phyloP scores from a whole-genome alignment of 2,888 invertebrate genomes.

The Hypsopygia costalis region DNA sequence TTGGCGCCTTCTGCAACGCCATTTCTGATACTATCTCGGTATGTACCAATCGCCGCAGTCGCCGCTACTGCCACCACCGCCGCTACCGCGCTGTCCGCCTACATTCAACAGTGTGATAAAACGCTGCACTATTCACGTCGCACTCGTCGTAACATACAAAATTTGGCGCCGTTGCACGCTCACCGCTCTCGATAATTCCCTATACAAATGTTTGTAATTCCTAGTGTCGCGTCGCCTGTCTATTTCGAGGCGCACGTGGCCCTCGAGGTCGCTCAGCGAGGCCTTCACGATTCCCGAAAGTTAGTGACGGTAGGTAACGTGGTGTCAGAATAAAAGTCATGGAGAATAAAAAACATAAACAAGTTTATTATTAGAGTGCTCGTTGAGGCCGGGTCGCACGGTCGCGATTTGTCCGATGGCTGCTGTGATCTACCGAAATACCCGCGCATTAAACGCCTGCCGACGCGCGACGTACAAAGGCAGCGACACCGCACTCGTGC shows the following conservation, averaged over 20 bases:
- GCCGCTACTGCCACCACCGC: slow-evolving; percentile 21
- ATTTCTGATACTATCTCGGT: slow-evolving; percentile 75
- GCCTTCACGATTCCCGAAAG: slow-evolving; percentile 35
- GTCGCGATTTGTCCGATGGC: slow-evolving; percentile 76
- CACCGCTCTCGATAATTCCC: slow-evolving; percentile 37
- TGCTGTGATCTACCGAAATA: slow-evolving; percentile 76
- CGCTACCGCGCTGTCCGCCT: slow-evolving; percentile 8
- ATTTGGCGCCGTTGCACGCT: slow-evolving; percentile 49
- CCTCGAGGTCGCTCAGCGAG: slow-evolving; percentile 53
- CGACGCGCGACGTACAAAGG: slow-evolving; percentile 55
- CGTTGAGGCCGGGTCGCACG: slow-evolving; percentile 76
- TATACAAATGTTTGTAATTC: slow-evolving; percentile 32
- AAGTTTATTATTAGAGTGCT: slow-evolving; percentile 78
- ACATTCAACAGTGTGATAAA: slow-evolving; percentile 18
- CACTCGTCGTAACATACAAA: slow-evolving; percentile 37
- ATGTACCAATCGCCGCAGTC: slow-evolving; percentile 42
- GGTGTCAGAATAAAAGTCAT: slow-evolving; percentile 58
- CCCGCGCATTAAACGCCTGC: slow-evolving; percentile 63
- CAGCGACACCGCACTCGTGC: slow-evolving; percentile 50
- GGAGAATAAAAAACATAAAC: slow-evolving; percentile 76
- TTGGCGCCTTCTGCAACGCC: slow-evolving; percentile 77
- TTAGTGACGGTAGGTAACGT: slow-evolving; percentile 30
- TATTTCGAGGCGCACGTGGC: slow-evolving; percentile 75
- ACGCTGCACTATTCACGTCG: slow-evolving; percentile 28
- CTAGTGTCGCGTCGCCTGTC: slow-evolving; percentile 42